These are phyloP conservation scores for Pangasianodon gigas DNA, from an alignment of 2,113 vertebrate genomes.

Conservation along the genomic window DNA sequence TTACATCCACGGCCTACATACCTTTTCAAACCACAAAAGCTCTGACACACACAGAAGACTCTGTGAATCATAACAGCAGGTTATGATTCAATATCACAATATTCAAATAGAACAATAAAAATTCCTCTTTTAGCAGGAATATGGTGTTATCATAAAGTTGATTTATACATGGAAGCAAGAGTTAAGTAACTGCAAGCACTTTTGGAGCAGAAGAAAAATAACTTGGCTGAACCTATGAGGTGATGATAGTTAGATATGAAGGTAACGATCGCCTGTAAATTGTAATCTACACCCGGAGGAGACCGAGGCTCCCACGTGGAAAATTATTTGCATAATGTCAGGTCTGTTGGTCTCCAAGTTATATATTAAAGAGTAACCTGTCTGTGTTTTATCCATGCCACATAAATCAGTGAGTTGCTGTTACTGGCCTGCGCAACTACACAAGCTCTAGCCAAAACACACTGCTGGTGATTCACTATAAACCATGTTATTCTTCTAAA, in stretches of 20 bases:
- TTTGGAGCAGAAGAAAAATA: constrained; percentile 34
- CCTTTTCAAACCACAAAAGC: constrained; percentile 23
- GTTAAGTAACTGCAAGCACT: constrained; percentile 30
- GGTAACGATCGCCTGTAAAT: constrained; percentile 37
- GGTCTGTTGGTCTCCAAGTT: constrained; percentile 34
- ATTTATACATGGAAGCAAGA: constrained; percentile 21
- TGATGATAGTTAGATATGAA: constrained; percentile 35
- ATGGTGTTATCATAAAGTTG: constrained; percentile 12
- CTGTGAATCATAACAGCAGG: constrained; percentile 11
- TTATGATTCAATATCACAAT: constrained; percentile 1
- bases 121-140: constrained; percentile 21
- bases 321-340: constrained; percentile 45
- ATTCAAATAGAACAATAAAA: constrained; percentile 9
- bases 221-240: constrained; percentile 29
- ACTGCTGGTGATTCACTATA: constrained; percentile 45
- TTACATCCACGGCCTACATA: constrained; percentile 34
- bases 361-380: constrained; percentile 42
- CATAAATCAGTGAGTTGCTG: constrained; percentile 47
- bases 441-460: constrained; percentile 36
- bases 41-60: constrained; percentile 11
- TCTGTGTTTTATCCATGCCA: constrained; percentile 30
- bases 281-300: constrained; percentile 33
- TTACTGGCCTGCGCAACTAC: constrained; percentile 21
- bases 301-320: constrained; percentile 11
- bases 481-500: constrained; percentile 50